Evolutionary conservation across 2,113 vertebrate genomes (phyloP).

Genomic region (Desmodus rotundus): DNA sequence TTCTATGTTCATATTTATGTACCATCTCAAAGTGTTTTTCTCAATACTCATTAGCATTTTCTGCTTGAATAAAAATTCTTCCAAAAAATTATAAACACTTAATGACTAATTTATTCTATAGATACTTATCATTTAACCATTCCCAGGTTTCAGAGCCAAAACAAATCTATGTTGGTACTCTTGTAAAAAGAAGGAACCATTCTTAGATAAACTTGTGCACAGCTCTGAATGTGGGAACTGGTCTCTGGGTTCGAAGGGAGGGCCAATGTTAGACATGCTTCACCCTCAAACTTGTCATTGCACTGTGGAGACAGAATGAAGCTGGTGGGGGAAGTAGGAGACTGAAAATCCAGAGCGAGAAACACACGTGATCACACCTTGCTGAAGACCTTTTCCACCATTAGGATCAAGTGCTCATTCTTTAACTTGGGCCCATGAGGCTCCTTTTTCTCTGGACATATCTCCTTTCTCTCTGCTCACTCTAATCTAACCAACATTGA

Average conservation of each 20-base stretch:
- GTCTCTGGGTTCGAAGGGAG: neutral
- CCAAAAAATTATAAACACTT: neutral
- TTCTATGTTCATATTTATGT: neutral
- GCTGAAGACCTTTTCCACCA: neutral
- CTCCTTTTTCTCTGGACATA: neutral
- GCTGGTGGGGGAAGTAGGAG: neutral
- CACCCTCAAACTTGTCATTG: fast-evolving
- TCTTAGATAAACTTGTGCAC: neutral
- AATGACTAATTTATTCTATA: neutral
- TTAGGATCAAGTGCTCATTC: neutral
- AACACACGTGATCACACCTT: neutral
- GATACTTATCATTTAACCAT: neutral
- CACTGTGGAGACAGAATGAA: fast-evolving
- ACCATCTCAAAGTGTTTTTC: neutral
- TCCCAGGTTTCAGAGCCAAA: neutral
- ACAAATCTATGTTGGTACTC: neutral
- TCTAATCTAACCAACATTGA: neutral
- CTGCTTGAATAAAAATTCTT: neutral
- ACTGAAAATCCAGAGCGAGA: neutral
- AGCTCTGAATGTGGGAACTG: neutral
- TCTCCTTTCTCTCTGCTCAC: neutral
- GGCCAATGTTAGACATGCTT: fast-evolving
- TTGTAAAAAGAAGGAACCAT: neutral
- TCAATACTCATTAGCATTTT: neutral
- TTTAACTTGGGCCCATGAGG: neutral